Conservation (phyloP, 2,113 vertebrate species). For the Colossoma macropomum region DNA sequence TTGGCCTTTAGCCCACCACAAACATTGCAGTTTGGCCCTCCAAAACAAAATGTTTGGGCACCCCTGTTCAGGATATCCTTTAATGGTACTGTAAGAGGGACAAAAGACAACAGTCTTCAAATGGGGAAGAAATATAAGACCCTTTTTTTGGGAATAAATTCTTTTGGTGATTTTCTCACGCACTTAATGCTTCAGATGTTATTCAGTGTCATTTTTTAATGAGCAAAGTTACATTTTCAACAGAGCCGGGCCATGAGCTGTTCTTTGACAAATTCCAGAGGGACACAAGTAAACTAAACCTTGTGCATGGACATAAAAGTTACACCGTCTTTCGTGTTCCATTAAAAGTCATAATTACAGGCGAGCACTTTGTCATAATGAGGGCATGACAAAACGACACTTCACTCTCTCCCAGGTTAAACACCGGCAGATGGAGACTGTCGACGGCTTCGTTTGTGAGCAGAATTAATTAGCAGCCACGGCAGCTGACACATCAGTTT, state of each 20-base stretch:
- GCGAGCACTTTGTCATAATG: constrained; percentile 54
- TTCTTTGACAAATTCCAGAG: not conserved
- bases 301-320: constrained; percentile 14
- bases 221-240: not conserved
- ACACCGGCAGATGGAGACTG: constrained; percentile 70
- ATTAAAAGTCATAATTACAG: constrained; percentile 58
- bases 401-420: constrained; percentile 60
- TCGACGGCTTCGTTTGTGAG: constrained; percentile 57
- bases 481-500: constrained; percentile 71
- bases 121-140: not conserved
- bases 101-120: no score
- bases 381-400: constrained; percentile 54
- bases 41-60: no score
- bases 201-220: not conserved
- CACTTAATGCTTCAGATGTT: not conserved
- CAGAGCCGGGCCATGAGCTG: not conserved
- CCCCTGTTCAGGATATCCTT: no score
- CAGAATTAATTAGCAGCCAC: constrained; percentile 72
- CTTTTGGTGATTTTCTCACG: constrained; percentile 1
- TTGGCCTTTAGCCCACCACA: no score
- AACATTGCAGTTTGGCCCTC: no score
- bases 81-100: no score
- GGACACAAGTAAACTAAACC: constrained; percentile 6
- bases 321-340: constrained; percentile 41
- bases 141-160: not conserved